phyloP scores from a whole-genome alignment of 2,113 vertebrate genomes.

The Oreochromis niloticus region DNA sequence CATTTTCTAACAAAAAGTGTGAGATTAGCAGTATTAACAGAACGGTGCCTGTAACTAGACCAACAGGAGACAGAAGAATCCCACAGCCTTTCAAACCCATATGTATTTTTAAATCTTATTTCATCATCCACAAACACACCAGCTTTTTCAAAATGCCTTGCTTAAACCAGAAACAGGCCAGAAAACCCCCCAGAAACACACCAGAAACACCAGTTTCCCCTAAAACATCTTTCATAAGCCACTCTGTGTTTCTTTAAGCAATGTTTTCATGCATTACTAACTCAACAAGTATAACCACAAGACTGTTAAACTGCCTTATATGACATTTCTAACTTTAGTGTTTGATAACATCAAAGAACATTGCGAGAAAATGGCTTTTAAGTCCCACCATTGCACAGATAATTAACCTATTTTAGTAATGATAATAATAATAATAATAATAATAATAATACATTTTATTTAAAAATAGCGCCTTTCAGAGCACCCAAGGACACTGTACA shows the following conservation, averaged over 20 bases:
- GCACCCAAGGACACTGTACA: too few relatives aligned
- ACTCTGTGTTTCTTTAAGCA: neutral
- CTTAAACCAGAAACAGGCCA: neutral
- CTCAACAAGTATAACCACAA: neutral
- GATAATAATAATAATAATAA: too few relatives aligned
- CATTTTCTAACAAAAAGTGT: neutral
- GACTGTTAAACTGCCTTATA: neutral
- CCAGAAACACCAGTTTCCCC: neutral
- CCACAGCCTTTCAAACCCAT: too few relatives aligned
- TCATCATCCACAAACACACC: too few relatives aligned
- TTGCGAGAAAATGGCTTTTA: neutral
- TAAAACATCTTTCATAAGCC: neutral
- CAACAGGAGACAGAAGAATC: neutral
- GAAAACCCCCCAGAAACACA: neutral
- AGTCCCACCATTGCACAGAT: too few relatives aligned
- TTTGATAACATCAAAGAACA: neutral
- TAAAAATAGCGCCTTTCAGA: too few relatives aligned
- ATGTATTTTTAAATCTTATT: too few relatives aligned
- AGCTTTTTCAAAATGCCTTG: too few relatives aligned
- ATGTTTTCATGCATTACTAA: rapidly evolving
- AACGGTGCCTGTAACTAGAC: neutral
- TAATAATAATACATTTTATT: too few relatives aligned
- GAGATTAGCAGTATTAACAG: neutral
- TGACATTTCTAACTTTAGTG: neutral
- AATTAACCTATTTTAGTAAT: too few relatives aligned